These are phyloP conservation scores for Diachasma alloeum DNA, from an alignment of 1,140 invertebrate genomes.

Conservation along the genomic window DNA sequence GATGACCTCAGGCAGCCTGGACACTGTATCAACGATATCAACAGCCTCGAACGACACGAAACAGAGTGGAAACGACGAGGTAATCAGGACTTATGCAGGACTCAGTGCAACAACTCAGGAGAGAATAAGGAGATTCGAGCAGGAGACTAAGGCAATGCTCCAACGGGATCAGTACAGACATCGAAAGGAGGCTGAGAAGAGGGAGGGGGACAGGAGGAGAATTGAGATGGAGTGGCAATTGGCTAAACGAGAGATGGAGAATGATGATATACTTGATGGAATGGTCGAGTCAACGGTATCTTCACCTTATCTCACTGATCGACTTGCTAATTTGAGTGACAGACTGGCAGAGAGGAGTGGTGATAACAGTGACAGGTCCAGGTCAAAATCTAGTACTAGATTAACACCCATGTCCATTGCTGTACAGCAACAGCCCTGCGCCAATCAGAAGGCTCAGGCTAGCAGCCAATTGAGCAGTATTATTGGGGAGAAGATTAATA, in stretches of 20 bases:
- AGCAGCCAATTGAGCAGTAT: conserved; percentile 42
- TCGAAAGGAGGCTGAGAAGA: conserved; percentile 59
- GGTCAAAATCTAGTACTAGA: conserved; percentile 40
- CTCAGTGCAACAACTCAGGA: conserved; percentile 71
- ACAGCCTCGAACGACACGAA: conserved; percentile 55
- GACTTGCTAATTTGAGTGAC: conserved; percentile 34
- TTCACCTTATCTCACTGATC: conserved; percentile 46
- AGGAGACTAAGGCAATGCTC: conserved; percentile 77
- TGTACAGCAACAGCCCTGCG: conserved; percentile 47
- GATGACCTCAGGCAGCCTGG: conserved; percentile 39
- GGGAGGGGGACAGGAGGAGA: conserved; percentile 66
- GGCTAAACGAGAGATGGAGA: conserved; percentile 73
- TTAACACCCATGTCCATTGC: conserved; percentile 45
- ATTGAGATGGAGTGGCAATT: conserved; percentile 70
- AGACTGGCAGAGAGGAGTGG: conserved; percentile 30
- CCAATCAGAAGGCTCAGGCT: conserved; percentile 39
- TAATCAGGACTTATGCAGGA: conserved; percentile 69
- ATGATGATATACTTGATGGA: conserved; percentile 69
- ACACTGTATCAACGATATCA: conserved; percentile 52
- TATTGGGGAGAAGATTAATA: conserved; percentile 47
- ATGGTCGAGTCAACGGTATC: conserved; percentile 62
- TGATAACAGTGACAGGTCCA: conserved; percentile 17
- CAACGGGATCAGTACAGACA: conserved; percentile 65
- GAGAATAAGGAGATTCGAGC: conserved; percentile 74
- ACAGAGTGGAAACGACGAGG: conserved; percentile 61